Base-by-base conservation (phyloP, 2,797 vertebrate genomes). In the Acridotheres tristis region DNA sequence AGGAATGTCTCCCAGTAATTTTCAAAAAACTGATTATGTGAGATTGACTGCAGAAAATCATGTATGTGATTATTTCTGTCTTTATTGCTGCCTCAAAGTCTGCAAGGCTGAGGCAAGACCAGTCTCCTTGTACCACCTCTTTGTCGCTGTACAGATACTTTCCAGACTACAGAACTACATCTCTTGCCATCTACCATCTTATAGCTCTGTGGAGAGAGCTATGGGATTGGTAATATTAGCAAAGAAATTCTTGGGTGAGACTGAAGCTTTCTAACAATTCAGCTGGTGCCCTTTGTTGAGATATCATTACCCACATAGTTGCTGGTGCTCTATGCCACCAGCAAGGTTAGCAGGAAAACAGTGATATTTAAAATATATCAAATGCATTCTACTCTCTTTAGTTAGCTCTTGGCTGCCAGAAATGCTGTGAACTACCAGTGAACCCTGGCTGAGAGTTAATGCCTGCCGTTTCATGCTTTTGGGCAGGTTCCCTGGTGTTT, bases 371-470 rank as follows among this genome's bases (percentile, higher is more conserved):
- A 78, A 81, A 61, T 36, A 38, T 25, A 90, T 89, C 75, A 84
- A 88, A 75, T 14, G 11, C 19, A 22, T 69, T 81, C 75, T 23
- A n/a, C 27, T 50, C 22, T 40, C 32, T 69, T 92, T 66, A 54
- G 82, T 77, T 74, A 78, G 16, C 32, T 77, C 23, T 51, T 94
- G 58, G 16, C 89, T 89, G 11, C 42, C 62, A 80, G 69, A 67
- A 85, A 58, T 38, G 23, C 29, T 82, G n/a, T 75, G 72, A 94
- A 68, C 75, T 85, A 68, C 23, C 23, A 30, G 50, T 90, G 82
- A 93, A 94, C 85, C 26, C 73, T 69, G 53, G 34, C 57, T 84
- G n/a, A 80, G 69, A 77, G 59, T 66, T 88, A 92, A 72, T 78
- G 48, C 32, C 48, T 89, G 38, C 53, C 53, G 92, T 68, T 93